Evolutionary conservation across 2,888 invertebrate genomes (phyloP).

Genomic region (Zelleria hepariella): DNA sequence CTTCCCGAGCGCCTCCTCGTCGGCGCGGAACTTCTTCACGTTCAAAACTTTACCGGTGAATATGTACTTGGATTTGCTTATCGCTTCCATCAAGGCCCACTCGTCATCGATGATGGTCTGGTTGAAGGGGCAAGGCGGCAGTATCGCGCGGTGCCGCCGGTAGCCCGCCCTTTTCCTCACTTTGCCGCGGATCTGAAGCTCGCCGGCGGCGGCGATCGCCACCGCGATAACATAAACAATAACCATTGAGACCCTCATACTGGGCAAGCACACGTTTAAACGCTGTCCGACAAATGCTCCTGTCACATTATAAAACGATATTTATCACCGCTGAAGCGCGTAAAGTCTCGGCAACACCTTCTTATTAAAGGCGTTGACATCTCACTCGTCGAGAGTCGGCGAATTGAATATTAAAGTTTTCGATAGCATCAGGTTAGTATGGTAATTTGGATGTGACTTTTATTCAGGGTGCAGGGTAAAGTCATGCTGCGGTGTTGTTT

Average conservation of each 20-base stretch:
- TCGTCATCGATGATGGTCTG: slow-evolving; percentile 65
- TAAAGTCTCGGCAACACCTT: slow-evolving; percentile 46
- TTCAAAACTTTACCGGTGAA: slow-evolving; percentile 67
- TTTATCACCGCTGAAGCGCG: slow-evolving; percentile 50
- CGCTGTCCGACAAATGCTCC: slow-evolving; percentile 50
- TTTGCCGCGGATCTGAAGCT: slow-evolving; percentile 61
- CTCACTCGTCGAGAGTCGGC: slow-evolving; percentile 53
- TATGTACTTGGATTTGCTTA: slow-evolving; percentile 63
- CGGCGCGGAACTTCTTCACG: slow-evolving; percentile 50
- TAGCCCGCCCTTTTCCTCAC: slow-evolving; percentile 57
- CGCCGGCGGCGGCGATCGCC: slow-evolving; percentile 53
- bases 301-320: slow-evolving; percentile 63
- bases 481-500: slow-evolving; percentile 22
- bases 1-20: slow-evolving; percentile 32
- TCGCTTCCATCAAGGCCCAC: slow-evolving; percentile 65
- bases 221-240: slow-evolving; percentile 59
- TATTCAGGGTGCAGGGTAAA: slow-evolving; percentile 19
- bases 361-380: slow-evolving; percentile 57
- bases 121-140: slow-evolving; percentile 64
- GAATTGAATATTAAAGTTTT: slow-evolving; percentile 40
- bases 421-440: slow-evolving; percentile 27
- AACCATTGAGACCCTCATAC: slow-evolving; percentile 52
- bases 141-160: slow-evolving; percentile 53
- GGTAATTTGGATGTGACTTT: slow-evolving; percentile 24
- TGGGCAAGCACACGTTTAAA: slow-evolving; percentile 40